These are phyloP conservation scores for Colius striatus DNA, from an alignment of 2,113 vertebrate genomes.

Conservation along the genomic window DNA sequence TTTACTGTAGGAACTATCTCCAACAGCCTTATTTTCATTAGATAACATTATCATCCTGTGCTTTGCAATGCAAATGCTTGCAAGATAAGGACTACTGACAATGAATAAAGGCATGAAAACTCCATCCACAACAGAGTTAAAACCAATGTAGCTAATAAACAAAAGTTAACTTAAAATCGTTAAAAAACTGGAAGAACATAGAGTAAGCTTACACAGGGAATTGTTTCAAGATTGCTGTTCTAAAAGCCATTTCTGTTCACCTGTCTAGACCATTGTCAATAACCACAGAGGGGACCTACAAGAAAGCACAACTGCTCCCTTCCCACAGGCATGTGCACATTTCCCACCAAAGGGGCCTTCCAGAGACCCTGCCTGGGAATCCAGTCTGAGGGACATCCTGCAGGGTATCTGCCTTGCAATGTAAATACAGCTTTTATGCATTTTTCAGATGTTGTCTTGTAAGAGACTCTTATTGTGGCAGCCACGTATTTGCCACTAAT, in stretches of 20 bases:
- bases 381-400: not conserved
- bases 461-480: not conserved
- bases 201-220: not conserved
- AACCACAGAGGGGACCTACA: not conserved
- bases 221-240: not conserved
- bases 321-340: not conserved
- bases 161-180: not conserved
- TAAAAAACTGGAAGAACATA: not conserved
- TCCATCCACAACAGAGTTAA: not conserved
- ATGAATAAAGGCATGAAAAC: not conserved
- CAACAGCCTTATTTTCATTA: not conserved
- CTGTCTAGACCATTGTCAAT: not conserved
- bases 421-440: not conserved
- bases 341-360: not conserved
- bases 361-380: not conserved
- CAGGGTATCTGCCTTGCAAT: not conserved
- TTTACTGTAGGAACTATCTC: not conserved
- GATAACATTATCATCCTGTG: not conserved
- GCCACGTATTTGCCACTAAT: not conserved
- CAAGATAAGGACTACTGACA: not conserved
- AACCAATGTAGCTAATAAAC: not conserved
- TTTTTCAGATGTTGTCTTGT: not conserved
- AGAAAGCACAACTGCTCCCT: not conserved
- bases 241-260: not conserved
- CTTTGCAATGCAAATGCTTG: not conserved